Conservation (phyloP, 2,888 invertebrate genomes). For the Epiblema foenella region DNA sequence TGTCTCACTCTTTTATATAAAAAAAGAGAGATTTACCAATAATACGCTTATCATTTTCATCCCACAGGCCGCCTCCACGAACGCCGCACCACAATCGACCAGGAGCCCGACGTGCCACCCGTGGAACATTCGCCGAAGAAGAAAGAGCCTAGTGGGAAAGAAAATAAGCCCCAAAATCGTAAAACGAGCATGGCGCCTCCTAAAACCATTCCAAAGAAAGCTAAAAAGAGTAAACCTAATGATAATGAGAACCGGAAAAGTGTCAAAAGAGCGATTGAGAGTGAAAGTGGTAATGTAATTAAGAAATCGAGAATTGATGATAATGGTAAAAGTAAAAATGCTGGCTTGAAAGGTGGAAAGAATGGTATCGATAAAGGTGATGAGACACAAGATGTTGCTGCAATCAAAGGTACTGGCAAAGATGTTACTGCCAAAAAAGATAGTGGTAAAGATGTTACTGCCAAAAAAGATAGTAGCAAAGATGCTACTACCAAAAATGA, state of each 20-base stretch:
- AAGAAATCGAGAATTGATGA: slow-evolving; percentile 1
- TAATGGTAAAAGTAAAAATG: not conserved
- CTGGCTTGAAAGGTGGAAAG: slow-evolving; percentile 1
- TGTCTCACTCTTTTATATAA: too few relatives aligned
- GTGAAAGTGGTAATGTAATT: slow-evolving; percentile 3
- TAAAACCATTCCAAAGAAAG: slow-evolving; percentile 67
- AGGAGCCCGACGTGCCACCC: slow-evolving; percentile 50
- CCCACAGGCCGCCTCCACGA: slow-evolving; percentile 48
- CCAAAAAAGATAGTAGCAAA: too few relatives aligned
- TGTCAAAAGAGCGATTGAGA: slow-evolving; percentile 42
- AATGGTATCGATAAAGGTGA: not conserved
- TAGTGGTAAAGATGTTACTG: too few relatives aligned
- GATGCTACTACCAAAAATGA: not conserved
- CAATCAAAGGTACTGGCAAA: not conserved
- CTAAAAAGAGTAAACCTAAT: slow-evolving; percentile 49
- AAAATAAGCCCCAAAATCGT: slow-evolving; percentile 51
- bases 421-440: not conserved
- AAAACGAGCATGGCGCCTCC: slow-evolving; percentile 73
- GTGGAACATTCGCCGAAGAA: slow-evolving; percentile 25
- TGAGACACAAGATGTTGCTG: not conserved
- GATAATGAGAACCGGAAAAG: slow-evolving; percentile 35
- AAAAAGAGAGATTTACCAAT: too few relatives aligned
- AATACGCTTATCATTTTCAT: not conserved
- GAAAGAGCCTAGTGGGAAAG: slow-evolving; percentile 40
- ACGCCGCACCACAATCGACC: slow-evolving; percentile 50